Evolutionary conservation across 2,888 invertebrate species (phyloP).

Genomic region (Hanleya hanleyi): DNA sequence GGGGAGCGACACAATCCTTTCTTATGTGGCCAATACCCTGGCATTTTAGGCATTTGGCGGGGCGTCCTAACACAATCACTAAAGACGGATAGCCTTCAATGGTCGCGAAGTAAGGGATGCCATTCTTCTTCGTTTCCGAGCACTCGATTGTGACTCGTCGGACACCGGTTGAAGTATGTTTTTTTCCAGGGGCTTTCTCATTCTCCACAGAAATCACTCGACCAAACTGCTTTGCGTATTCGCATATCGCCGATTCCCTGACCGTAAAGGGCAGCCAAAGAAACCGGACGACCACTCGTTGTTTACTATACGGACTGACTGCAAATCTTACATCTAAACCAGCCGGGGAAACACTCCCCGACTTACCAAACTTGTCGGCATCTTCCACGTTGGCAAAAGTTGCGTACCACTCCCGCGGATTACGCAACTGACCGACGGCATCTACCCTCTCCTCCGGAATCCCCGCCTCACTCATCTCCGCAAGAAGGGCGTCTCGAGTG

Average conservation of each 20-base stretch:
- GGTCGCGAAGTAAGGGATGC: not conserved
- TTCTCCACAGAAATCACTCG: not conserved
- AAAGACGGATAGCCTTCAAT: not conserved
- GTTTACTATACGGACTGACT: not conserved
- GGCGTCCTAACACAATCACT: not conserved
- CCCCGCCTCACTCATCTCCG: not conserved
- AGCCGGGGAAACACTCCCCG: not conserved
- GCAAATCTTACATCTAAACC: not conserved
- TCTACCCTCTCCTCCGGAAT: not conserved
- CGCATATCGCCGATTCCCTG: not conserved
- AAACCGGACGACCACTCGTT: not conserved
- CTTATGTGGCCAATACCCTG: not conserved
- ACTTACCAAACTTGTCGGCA: not conserved
- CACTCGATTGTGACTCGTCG: not conserved
- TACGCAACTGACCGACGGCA: not conserved
- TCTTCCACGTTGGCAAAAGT: not conserved
- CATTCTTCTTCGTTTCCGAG: not conserved
- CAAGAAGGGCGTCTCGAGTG: not conserved
- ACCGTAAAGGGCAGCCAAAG: not conserved
- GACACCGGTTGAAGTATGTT: not conserved
- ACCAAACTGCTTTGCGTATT: not conserved
- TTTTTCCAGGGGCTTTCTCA: not conserved
- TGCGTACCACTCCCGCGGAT: not conserved
- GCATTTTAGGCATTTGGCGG: not conserved
- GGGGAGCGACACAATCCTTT: not conserved